Base-by-base conservation (phyloP, 2,797 vertebrate species). In the Arnoldichthys spilopterus region DNA sequence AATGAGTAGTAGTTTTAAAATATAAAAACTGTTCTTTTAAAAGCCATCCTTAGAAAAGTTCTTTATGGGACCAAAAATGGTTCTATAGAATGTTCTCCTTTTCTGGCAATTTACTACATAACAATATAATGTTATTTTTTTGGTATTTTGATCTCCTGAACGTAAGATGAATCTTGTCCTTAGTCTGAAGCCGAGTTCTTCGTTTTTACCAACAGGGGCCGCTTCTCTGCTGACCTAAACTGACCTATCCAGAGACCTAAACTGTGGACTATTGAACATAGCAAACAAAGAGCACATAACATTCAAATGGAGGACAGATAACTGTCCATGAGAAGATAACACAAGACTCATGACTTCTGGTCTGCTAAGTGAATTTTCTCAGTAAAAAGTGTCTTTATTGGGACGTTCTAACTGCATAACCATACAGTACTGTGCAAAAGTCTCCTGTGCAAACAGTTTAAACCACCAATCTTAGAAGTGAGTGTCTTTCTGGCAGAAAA, bases 201-300 rank as follows among this genome's bases (percentile, higher is more conserved):
- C 15, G 18, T 43, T 45, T 58, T 24, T n/a, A 54, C 56, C 66
- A 80, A 54, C 24, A 75, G 56, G 72, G 56, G 72, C 56, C 22
- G 66, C 43, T 54, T 53, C 69, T 40, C 40, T 66, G 11, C 26
- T 30, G 24, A 43, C 47, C 18, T 6, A 43, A 70, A 22, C 16
- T 6, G 34, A 58, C 12, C 26, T 53, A 43, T 72, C 22, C 9
- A 20, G 16, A 18, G 51, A 32, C 26, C 26, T 53, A 63, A 78
- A 64, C 15, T 40, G 5, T 71, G 37, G 18, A 30, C n/a, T 54
- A 8, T 5, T 53, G 15, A 5, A 53, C 1, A 62, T 12, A 40
- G 9, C 11, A 61, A 49, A 62, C 30, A 62, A 37, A 62, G 45
- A 53, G 15, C 26, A 61, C 47, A 58, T n/a, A 62, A 49, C 66